A percentile compares a stretch with the other conserved stretches of the same genome.
These are phyloP conservation scores for Zelleria hepariella DNA, from an alignment of 2,888 invertebrate species.

Conservation along the genomic window DNA sequence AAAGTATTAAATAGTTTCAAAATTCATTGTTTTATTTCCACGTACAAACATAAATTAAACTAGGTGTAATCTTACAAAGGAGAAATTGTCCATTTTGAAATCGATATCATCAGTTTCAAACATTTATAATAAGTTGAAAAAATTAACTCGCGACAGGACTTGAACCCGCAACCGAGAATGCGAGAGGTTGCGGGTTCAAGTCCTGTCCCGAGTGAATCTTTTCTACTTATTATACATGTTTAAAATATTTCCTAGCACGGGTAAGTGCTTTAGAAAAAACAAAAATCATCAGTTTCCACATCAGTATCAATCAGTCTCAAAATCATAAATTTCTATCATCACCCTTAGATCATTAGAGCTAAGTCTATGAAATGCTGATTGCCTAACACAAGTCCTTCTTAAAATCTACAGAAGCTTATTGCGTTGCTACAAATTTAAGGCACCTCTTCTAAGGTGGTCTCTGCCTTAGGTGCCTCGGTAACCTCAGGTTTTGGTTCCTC, in stretches of 20 bases:
- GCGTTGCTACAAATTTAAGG: neutral
- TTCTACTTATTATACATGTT: too few species aligned
- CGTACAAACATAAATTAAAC: neutral
- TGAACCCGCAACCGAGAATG: too few species aligned
- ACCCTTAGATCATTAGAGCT: neutral
- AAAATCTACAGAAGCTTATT: neutral
- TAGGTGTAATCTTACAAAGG: neutral
- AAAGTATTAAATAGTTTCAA: neutral
- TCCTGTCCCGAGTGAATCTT: too few species aligned
- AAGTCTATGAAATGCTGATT: neutral
- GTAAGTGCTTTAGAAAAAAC: too few species aligned
- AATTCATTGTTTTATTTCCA: slow-evolving; percentile 3
- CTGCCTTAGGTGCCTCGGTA: neutral
- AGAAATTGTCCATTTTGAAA: neutral
- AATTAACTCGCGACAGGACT: too few species aligned
- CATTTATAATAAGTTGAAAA: too few species aligned
- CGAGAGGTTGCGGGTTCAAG: too few species aligned
- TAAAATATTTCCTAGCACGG: neutral
- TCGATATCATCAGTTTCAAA: too few species aligned
- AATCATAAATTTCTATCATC: neutral
- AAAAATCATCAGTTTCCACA: too few species aligned
- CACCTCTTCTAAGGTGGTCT: neutral
- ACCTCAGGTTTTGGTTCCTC: neutral
- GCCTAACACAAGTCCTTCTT: neutral
- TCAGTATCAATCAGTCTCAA: neutral